Evolutionary conservation across 2,113 vertebrate species (phyloP), one percentile per base, ranked within the genome.

Genomic region (Delphinus delphis): DNA sequence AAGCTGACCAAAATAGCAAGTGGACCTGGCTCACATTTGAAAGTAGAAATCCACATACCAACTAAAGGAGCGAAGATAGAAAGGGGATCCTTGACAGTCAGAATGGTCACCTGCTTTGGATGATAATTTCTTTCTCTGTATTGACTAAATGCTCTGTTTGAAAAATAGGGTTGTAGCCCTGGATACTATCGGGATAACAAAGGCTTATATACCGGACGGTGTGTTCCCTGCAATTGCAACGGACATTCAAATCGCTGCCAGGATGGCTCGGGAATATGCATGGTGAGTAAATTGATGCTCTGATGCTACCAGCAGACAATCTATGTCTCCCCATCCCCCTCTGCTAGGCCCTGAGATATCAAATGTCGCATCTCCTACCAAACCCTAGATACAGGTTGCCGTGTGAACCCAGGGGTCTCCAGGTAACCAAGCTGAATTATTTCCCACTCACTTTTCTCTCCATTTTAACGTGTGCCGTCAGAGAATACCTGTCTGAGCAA

Each of bases 191-290:
- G 98, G 97, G 99, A 99, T 21, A 94, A 93, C 95, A 98, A 84
- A 18, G 98, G 98, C 18, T 53, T 95, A 1, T 98, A 96, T 88
- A 82, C 98, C 0, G 99, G 99, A 95, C 98, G 92, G 58, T 99
- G 99, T 90, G 97, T 99, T 65, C 98, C 98, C 93, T 99, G 99
- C 97, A 97, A 96, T 77, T 99, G 99, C 98, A 99, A 99, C 3
- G 99, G 99, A 81, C 99, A 99, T 95, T 98, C 99, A 11, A 89
- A 98, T 2, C 98, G 99, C 90, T 99, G 99, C 95, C 98, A 99
- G 36, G 99, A 99, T 26, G 98, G 96, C 88, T 99, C 99, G 0
- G 99, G 99, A 95, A 98, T 93, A 97, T 99, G 99, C 90, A 98
- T 99, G 98, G 99, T 99, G 98, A 99, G 99, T 99, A 98, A 71